Conservation (phyloP, 2,113 vertebrate genomes). For the Callipepla squamata region DNA sequence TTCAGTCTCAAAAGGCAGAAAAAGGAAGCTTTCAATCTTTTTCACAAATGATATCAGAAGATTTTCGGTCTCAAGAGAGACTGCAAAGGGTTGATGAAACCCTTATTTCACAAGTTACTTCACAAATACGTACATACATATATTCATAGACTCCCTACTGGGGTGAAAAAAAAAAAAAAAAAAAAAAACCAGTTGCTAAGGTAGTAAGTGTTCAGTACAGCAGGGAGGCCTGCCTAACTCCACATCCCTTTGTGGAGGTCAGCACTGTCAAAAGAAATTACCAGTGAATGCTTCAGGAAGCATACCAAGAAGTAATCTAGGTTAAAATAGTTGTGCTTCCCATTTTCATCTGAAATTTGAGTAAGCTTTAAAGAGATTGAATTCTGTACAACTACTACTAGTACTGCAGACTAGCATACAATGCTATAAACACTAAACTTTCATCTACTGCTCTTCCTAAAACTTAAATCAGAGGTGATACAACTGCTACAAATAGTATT, state of each 20-base stretch:
- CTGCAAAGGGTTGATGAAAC: not conserved
- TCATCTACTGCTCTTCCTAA: not conserved
- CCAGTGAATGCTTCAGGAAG: slow-evolving; percentile 32
- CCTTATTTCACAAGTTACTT: slow-evolving; percentile 22
- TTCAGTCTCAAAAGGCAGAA: not conserved
- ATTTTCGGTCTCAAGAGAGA: not conserved
- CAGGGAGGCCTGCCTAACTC: slow-evolving; percentile 49
- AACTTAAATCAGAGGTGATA: not conserved
- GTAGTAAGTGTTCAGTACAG: slow-evolving; percentile 53
- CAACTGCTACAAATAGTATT: not conserved
- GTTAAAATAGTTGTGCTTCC: not conserved
- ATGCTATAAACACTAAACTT: not conserved
- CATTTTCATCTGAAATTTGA: slow-evolving; percentile 3
- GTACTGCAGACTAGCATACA: not conserved
- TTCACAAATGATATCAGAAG: not conserved
- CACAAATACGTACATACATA: slow-evolving; percentile 44
- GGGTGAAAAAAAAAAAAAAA: not conserved
- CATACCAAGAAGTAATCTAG: not conserved
- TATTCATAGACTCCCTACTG: slow-evolving; percentile 62
- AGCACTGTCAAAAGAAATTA: slow-evolving; percentile 48
- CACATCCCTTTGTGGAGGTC: slow-evolving; percentile 31
- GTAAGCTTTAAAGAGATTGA: not conserved
- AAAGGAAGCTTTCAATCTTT: not conserved
- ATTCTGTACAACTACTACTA: not conserved
- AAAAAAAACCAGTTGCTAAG: slow-evolving; percentile 36